phyloP scores from a whole-genome alignment of 2,797 vertebrate species.

The Syngnathus rostellatus region DNA sequence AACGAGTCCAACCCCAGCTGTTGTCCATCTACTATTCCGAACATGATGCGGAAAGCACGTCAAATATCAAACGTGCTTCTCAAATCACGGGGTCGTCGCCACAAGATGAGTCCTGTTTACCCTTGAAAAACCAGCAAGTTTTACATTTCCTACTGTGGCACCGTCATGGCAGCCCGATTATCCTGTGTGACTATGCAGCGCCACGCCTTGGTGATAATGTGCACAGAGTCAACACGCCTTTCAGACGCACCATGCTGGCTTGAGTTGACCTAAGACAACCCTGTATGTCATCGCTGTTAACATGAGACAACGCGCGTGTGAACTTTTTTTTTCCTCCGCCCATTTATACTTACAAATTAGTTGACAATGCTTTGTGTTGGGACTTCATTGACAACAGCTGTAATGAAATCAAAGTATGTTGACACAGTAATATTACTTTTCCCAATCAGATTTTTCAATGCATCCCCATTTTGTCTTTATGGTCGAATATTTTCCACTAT shows the following conservation, averaged over 20 bases:
- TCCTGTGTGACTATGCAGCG: conserved; percentile 73
- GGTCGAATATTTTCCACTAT: background rate
- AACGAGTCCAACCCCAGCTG: background rate
- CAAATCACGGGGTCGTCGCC: conserved; percentile 18
- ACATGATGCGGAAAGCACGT: background rate
- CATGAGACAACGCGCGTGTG: background rate
- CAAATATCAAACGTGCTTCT: conserved; percentile 3
- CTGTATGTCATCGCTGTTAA: conserved; percentile 32
- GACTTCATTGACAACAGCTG: background rate
- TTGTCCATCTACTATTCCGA: background rate
- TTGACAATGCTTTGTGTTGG: too few species aligned
- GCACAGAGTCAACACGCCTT: conserved; percentile 71
- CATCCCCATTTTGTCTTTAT: too few species aligned
- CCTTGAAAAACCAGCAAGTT: conserved; percentile 68
- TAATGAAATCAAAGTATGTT: background rate
- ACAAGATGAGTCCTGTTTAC: conserved; percentile 64
- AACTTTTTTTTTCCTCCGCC: background rate
- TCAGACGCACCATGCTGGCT: conserved; percentile 45
- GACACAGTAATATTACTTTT: too few species aligned
- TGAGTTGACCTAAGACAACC: conserved; percentile 37
- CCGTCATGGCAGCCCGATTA: conserved; percentile 58
- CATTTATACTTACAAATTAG: background rate
- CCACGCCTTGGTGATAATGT: conserved; percentile 70
- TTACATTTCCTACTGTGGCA: conserved; percentile 59
- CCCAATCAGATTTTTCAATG: too few species aligned